Conservation (phyloP, 1,140 invertebrate species). For the Thaumatotibia leucotreta region DNA sequence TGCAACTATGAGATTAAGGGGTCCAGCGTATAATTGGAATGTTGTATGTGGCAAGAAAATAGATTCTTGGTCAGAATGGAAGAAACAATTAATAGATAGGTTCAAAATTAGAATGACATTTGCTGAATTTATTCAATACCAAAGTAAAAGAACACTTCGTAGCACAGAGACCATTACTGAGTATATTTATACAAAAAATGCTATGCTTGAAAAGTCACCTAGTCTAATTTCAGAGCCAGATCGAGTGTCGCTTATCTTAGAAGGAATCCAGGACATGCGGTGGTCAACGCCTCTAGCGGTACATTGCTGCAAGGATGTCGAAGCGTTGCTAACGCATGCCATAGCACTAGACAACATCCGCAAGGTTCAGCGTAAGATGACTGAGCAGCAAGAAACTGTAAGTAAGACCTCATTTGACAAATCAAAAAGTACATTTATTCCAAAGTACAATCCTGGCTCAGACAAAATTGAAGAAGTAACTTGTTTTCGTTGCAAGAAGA, state of each 20-base stretch:
- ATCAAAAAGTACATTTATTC: background rate
- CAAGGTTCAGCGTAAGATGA: background rate
- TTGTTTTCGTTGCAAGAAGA: background rate
- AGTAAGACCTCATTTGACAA: too few species aligned
- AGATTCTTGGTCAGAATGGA: background rate
- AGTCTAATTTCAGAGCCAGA: background rate
- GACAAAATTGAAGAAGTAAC: background rate
- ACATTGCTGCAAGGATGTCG: background rate
- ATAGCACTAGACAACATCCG: background rate
- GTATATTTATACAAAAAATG: background rate
- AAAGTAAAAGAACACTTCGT: background rate
- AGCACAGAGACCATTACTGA: background rate
- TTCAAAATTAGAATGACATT: background rate
- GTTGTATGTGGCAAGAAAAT: background rate
- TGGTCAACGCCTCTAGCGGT: background rate
- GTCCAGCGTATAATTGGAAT: background rate
- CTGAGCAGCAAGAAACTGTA: too few species aligned
- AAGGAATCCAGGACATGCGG: background rate
- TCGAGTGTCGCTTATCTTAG: background rate
- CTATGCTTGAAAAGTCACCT: background rate
- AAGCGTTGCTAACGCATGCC: background rate
- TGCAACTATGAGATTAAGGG: background rate
- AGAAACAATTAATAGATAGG: background rate
- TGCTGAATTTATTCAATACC: background rate
- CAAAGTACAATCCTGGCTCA: background rate